A percentile compares a stretch with the other conserved stretches of the same genome.
These are phyloP conservation scores for Megaceryle torquata DNA, from an alignment of 2,113 vertebrate genomes.

Conservation along the genomic window DNA sequence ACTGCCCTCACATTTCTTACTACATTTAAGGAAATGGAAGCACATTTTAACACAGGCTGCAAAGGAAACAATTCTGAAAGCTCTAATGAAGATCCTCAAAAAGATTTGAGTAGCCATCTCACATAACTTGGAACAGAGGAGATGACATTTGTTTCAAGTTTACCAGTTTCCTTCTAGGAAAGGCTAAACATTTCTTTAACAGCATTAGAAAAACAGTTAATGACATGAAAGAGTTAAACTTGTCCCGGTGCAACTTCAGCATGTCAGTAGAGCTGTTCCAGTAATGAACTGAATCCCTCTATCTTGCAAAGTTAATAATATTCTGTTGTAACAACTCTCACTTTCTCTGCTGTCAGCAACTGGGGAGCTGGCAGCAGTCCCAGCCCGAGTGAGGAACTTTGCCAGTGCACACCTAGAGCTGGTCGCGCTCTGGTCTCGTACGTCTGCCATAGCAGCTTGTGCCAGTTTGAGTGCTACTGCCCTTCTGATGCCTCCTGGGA, in stretches of 20 bases:
- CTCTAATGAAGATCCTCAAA: background rate
- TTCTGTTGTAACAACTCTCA: background rate
- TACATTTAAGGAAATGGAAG: background rate
- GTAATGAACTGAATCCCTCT: background rate
- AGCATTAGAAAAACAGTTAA: background rate
- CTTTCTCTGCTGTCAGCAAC: background rate
- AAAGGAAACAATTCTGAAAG: background rate
- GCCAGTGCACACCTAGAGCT: background rate
- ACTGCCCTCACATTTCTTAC: background rate
- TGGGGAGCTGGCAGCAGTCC: background rate
- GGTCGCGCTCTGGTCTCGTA: background rate
- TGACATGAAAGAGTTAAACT: background rate
- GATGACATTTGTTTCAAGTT: background rate
- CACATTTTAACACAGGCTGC: background rate
- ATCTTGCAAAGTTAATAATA: background rate
- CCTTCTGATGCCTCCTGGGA: background rate
- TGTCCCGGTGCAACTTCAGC: background rate
- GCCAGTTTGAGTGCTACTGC: background rate
- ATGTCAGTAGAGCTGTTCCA: background rate
- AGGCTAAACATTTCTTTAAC: background rate
- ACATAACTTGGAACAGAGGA: background rate
- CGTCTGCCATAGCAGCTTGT: background rate
- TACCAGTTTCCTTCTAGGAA: background rate
- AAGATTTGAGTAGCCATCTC: background rate
- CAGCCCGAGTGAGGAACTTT: background rate